These are phyloP conservation scores for Flabesymbios commensalis DNA, from an alignment of 2,888 invertebrate species.

Conservation along the genomic window DNA sequence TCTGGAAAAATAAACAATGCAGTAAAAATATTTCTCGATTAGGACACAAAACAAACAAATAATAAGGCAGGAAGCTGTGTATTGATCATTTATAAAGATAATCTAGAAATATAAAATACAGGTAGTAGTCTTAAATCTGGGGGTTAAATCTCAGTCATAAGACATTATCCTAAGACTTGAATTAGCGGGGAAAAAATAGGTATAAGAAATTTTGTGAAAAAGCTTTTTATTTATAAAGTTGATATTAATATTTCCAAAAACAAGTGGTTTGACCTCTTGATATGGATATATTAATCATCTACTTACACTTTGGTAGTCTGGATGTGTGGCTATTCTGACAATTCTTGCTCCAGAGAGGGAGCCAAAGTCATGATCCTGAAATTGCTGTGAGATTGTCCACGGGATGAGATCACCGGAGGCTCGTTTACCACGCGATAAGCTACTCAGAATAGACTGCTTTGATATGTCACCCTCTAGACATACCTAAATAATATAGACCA, in stretches of 20 bases:
- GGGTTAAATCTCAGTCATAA: too few relatives aligned
- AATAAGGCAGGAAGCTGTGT: too few relatives aligned
- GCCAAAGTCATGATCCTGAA: constrained; percentile 91
- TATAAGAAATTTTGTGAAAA: too few relatives aligned
- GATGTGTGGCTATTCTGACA: constrained; percentile 97
- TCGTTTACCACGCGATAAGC: constrained; percentile 82
- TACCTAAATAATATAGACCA: constrained; percentile 79
- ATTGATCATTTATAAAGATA: too few relatives aligned
- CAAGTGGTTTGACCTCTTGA: not conserved
- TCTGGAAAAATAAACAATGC: constrained; percentile 67
- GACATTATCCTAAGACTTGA: too few relatives aligned
- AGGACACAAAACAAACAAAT: too few relatives aligned
- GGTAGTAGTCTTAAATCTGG: too few relatives aligned
- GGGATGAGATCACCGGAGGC: constrained; percentile 97
- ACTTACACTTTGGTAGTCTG: constrained; percentile 73
- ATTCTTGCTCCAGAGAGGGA: constrained; percentile 85
- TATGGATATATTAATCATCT: not conserved
- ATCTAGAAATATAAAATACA: not conserved
- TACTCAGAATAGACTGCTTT: constrained; percentile 74
- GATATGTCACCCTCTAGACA: constrained; percentile 71
- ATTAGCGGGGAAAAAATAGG: too few relatives aligned
- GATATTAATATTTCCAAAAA: too few relatives aligned
- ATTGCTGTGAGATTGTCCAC: constrained; percentile 95
- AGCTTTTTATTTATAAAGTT: too few relatives aligned
- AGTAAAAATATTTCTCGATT: too few relatives aligned